These are phyloP conservation scores for Hyperopisus bebe DNA, from an alignment of 2,113 vertebrate genomes.

Conservation along the genomic window DNA sequence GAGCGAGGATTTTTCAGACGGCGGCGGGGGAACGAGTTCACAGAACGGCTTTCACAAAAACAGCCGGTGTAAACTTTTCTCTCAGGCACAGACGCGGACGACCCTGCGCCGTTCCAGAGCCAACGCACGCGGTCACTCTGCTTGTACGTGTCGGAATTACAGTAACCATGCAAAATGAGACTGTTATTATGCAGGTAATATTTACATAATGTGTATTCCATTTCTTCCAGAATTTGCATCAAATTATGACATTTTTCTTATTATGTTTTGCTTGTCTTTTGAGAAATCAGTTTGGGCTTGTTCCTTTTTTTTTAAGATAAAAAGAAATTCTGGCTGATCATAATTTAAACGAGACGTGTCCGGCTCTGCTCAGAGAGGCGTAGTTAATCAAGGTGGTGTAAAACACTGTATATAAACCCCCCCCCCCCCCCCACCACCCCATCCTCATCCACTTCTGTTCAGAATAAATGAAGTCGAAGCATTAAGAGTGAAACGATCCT, in stretches of 20 bases:
- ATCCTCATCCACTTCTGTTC: background rate
- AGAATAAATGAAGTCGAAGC: background rate
- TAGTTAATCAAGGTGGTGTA: background rate
- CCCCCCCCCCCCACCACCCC: background rate
- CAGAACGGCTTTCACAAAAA: constrained; percentile 23
- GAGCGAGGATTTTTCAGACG: constrained; percentile 43
- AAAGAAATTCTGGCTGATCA: background rate
- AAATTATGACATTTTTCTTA: background rate
- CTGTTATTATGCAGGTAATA: background rate
- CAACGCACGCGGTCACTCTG: background rate
- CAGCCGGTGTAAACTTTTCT: background rate
- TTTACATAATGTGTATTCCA: background rate
- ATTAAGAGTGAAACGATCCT: background rate
- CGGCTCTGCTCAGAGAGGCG: background rate
- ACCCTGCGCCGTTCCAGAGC: background rate
- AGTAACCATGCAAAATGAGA: background rate
- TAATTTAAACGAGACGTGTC: background rate
- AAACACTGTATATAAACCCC: background rate
- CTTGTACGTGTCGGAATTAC: background rate
- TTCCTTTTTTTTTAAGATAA: background rate
- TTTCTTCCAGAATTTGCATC: background rate
- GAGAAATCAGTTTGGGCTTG: background rate
- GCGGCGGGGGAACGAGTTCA: constrained; percentile 42
- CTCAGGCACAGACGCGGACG: background rate
- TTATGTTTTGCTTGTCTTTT: background rate